Conservation (phyloP, 2,113 vertebrate genomes). For the Cynopterus brachyotis region DNA sequence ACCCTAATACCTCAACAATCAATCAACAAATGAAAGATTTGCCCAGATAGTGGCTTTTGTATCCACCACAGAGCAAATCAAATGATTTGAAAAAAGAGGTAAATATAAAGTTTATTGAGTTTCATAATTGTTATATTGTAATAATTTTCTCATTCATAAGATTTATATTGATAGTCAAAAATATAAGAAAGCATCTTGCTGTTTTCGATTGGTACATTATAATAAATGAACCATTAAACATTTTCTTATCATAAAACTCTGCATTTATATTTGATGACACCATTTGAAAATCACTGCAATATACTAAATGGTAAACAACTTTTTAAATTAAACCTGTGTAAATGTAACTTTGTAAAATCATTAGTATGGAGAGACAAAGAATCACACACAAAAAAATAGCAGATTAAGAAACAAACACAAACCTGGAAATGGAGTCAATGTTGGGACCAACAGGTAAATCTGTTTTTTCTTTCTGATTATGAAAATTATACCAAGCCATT, state of each 20-base stretch:
- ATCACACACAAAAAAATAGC: neutral
- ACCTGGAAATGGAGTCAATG: neutral
- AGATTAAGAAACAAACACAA: neutral
- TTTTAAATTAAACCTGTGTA: neutral
- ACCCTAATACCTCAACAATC: neutral
- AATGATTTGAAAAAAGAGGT: slow-evolving; percentile 8
- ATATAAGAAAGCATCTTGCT: slow-evolving; percentile 28
- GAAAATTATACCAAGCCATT: neutral
- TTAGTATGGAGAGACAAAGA: neutral
- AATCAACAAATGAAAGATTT: slow-evolving; percentile 19
- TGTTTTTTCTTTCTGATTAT: neutral
- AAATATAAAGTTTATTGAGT: slow-evolving; percentile 40
- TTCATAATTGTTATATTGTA: slow-evolving; percentile 33
- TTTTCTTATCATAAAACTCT: slow-evolving; percentile 50
- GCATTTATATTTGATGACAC: slow-evolving; percentile 2
- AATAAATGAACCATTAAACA: slow-evolving; percentile 50
- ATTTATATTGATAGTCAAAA: slow-evolving; percentile 39
- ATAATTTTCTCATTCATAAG: slow-evolving; percentile 20
- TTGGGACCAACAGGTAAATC: neutral
- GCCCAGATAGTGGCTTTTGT: neutral
- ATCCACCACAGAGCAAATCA: neutral
- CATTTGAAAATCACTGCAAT: slow-evolving; percentile 45
- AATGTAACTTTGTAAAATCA: neutral
- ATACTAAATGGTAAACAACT: slow-evolving; percentile 30
- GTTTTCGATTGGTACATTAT: neutral